Conservation (phyloP, 2,888 invertebrate species). For the Andricus curvator region DNA sequence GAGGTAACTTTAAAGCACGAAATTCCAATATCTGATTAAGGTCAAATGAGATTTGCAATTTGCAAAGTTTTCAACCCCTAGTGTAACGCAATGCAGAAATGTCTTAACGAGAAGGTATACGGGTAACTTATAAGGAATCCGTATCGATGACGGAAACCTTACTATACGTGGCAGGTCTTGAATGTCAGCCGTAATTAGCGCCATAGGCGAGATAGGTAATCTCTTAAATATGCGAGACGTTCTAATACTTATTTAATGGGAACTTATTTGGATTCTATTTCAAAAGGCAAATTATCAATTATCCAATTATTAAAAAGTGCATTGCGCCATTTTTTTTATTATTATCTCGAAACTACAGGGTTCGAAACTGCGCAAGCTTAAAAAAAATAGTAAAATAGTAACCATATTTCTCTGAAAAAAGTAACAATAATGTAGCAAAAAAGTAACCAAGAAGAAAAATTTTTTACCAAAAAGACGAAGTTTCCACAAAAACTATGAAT, state of each 20-base stretch:
- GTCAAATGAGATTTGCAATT: constrained; percentile 41
- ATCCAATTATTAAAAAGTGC: no score
- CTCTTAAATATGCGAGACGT: constrained; percentile 54
- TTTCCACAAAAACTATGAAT: no score
- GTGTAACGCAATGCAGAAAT: constrained; percentile 55
- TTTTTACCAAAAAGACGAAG: no score
- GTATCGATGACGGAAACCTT: constrained; percentile 72
- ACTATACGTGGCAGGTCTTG: constrained; percentile 52
- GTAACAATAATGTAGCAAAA: no score
- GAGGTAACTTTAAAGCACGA: constrained; percentile 35
- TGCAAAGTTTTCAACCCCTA: constrained; percentile 38
- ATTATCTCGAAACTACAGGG: no score
- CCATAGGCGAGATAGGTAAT: constrained; percentile 48
- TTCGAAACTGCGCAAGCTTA: no score
- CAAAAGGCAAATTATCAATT: neutral
- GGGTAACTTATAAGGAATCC: constrained; percentile 70
- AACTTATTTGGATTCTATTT: neutral
- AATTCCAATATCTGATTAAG: constrained; percentile 41
- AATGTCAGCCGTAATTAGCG: constrained; percentile 42
- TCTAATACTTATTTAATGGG: neutral
- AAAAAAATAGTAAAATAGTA: no score
- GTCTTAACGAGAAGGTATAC: constrained; percentile 65
- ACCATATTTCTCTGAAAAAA: no score
- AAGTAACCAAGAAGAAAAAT: no score
- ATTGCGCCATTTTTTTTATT: no score